phyloP scores from a whole-genome alignment of 2,888 invertebrate genomes.

The Choristoneura rosaceana region DNA sequence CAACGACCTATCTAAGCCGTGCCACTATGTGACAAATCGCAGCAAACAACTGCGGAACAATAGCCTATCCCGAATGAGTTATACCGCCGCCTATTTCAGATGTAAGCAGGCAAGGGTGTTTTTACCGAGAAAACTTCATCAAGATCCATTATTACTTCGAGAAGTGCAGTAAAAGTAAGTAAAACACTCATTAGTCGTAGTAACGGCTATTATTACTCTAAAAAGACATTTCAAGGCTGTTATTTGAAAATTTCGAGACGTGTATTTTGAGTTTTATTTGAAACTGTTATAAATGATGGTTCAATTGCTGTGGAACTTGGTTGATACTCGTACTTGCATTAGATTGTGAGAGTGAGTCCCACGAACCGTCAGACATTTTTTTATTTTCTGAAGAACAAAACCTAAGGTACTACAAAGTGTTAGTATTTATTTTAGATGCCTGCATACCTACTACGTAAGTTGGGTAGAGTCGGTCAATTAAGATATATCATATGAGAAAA shows the following conservation, averaged over 20 bases:
- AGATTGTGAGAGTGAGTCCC: background rate
- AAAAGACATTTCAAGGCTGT: conserved; percentile 34
- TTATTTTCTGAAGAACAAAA: no score
- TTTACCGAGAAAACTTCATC: conserved; percentile 63
- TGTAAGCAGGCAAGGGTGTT: conserved; percentile 51
- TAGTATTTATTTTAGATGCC: no score
- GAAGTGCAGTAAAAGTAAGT: conserved; percentile 70
- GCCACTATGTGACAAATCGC: conserved; percentile 45
- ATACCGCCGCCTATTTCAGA: conserved; percentile 45
- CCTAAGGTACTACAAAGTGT: no score
- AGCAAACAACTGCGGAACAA: conserved; percentile 49
- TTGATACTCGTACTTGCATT: background rate
- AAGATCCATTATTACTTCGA: conserved; percentile 70
- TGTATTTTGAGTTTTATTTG: background rate
- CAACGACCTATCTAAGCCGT: conserved; percentile 44
- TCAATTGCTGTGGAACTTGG: conserved; percentile 4
- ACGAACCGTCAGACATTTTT: no score
- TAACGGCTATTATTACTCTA: conserved; percentile 42
- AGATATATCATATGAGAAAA: no score
- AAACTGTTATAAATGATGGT: background rate
- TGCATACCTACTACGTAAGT: no score
- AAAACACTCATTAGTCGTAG: conserved; percentile 65
- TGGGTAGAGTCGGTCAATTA: no score
- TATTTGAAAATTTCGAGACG: conserved; percentile 26
- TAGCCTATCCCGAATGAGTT: conserved; percentile 51